Percentiles rank a stretch among this genome's conserved stretches.
These are phyloP conservation scores for Pollenia griseotomentosa DNA, from an alignment of 2,888 invertebrate species.

Conservation along the genomic window DNA sequence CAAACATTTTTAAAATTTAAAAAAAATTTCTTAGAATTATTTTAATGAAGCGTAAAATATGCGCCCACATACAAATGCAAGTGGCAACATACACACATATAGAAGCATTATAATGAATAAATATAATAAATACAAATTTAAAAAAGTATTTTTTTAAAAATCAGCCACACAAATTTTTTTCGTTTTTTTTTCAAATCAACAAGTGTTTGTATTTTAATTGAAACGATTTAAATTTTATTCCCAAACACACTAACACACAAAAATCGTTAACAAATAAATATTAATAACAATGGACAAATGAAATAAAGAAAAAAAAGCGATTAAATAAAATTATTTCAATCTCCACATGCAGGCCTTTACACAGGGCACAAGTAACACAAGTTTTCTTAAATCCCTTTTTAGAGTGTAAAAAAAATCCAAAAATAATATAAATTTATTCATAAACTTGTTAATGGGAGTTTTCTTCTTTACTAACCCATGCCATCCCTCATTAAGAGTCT, in stretches of 20 bases:
- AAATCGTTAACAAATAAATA: constrained; percentile 69
- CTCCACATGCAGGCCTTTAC: constrained; percentile 65
- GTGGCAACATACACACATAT: constrained; percentile 15
- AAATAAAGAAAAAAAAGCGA: constrained; percentile 42
- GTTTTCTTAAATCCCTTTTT: constrained; percentile 2
- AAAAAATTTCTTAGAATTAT: constrained; percentile 62
- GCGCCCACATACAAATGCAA: constrained; percentile 62
- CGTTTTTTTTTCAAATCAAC: constrained; percentile 68
- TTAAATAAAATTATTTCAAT: constrained; percentile 66
- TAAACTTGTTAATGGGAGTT: constrained; percentile 57
- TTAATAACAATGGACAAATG: constrained; percentile 53
- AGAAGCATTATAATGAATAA: constrained; percentile 33
- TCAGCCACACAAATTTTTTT: constrained; percentile 11
- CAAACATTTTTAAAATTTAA: constrained; percentile 10
- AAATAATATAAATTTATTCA: constrained; percentile 43
- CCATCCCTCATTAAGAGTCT: constrained; percentile 11
- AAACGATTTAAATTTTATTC: constrained; percentile 78
- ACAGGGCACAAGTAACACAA: constrained; percentile 38
- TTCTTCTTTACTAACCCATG: constrained; percentile 29
- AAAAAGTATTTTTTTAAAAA: constrained; percentile 1
- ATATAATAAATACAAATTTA: constrained; percentile 8
- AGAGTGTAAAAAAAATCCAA: constrained; percentile 19
- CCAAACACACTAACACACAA: not conserved
- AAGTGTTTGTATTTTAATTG: constrained; percentile 78
- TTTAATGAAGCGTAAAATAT: constrained; percentile 67